A percentile compares a stretch with the other conserved stretches of the same genome.
Evolutionary conservation across 2,113 vertebrate species (phyloP).

Genomic region (Tachysurus vachellii): DNA sequence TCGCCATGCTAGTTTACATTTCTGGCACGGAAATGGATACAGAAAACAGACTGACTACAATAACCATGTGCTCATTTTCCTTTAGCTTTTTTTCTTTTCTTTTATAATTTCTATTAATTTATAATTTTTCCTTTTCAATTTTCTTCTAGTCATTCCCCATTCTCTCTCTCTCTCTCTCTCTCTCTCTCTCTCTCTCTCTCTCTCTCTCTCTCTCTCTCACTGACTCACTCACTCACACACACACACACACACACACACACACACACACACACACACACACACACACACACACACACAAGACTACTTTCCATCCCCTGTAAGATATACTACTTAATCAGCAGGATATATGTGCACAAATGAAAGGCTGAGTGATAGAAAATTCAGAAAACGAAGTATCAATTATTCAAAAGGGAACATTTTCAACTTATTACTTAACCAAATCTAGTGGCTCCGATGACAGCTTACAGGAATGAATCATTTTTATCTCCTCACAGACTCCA

Average conservation of each 20-base stretch:
- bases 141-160: neutral
- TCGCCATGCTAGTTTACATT: conserved; percentile 12
- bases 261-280: conserved; percentile 9
- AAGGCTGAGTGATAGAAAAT: conserved; percentile 60
- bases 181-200: too few relatives aligned
- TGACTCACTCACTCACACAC: neutral
- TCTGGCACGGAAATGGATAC: neutral
- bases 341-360: conserved; percentile 59
- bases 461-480: conserved; percentile 59
- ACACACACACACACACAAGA: conserved; percentile 13
- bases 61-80: neutral
- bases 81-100: neutral
- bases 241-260: conserved; percentile 17
- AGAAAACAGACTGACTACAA: neutral
- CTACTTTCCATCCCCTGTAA: conserved; percentile 50
- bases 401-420: conserved; percentile 69
- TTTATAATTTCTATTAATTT: too few relatives aligned
- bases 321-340: conserved; percentile 69
- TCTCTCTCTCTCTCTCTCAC: too few relatives aligned
- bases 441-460: conserved; percentile 61
- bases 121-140: neutral
- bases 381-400: conserved; percentile 62
- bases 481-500: conserved; percentile 34
- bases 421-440: conserved; percentile 70
- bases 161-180: too few relatives aligned